Conservation (phyloP, 2,888 invertebrate genomes). For the Hyposoter didymator region DNA sequence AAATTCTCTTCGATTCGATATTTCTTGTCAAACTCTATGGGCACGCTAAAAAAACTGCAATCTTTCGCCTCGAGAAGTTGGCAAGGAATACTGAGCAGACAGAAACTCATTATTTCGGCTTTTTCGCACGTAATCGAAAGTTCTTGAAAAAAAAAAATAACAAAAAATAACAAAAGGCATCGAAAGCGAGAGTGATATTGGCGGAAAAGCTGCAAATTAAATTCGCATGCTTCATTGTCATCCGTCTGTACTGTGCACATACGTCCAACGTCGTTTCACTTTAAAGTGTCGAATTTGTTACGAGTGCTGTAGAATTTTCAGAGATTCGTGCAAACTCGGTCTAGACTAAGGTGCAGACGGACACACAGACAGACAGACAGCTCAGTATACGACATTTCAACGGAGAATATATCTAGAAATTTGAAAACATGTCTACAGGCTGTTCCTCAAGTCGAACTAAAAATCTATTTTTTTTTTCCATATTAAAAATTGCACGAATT, state of each 20-base stretch:
- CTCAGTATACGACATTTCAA: slow-evolving; percentile 19
- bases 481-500: no score
- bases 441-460: not conserved
- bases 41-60: not conserved
- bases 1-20: not conserved
- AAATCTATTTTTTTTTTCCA: no score
- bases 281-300: slow-evolving; percentile 23
- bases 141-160: not conserved
- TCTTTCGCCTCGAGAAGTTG: not conserved
- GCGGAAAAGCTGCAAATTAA: not conserved
- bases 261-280: not conserved
- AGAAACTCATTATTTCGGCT: no score
- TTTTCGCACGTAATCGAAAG: not conserved
- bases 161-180: not conserved
- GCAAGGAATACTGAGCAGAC: no score
- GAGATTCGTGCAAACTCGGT: slow-evolving; percentile 39
- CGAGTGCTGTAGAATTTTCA: slow-evolving; percentile 33
- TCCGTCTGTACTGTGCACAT: not conserved
- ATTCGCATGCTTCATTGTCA: not conserved
- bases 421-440: not conserved
- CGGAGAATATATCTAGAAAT: not conserved
- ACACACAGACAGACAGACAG: not conserved
- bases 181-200: not conserved
- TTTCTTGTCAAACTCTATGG: not conserved
- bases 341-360: slow-evolving; percentile 32